Base-by-base conservation (phyloP, 2,113 vertebrate genomes). In the Vanacampus margaritifer region DNA sequence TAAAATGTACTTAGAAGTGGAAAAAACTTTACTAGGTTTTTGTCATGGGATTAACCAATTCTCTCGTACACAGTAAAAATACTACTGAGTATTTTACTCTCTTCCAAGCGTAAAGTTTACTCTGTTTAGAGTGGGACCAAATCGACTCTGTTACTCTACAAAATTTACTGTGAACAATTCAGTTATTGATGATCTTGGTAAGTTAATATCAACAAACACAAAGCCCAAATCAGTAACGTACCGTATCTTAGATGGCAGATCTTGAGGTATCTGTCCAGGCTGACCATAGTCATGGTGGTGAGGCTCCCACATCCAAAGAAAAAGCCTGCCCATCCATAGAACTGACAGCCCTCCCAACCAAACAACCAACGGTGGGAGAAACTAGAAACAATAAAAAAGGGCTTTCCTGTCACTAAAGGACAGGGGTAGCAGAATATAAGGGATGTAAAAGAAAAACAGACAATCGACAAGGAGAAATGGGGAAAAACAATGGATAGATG, bases 291-390 rank as follows among this genome's bases (percentile, higher is more conserved):
- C 95, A 98, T 94, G 3, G 96, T 98, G 81, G 94, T 95, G 51
- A 98, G 95, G 79, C 95, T 98, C 16, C 94, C 97, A 21, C 94
- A 94, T 57, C 96, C 97, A 63, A 98, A 98, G 91, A 98, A 97
- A 89, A 98, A 98, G 1, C 96, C 94, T 0, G 94, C 91, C 95
- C 95, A 98, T 64, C 96, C 96, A 0, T 97, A 98, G 92, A 93
- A 95, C 24, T 89, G 92, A 74, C 96, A 98, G 61, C 94, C 94
- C 1, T 92, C 88, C 95, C 95, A 96, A 58, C 96, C 96, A 4
- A 98, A 98, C 70, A 96, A 68, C 96, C 96, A 98, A 77, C 95
- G 94, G 68, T 98, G 95, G 59, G 88, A 92, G 54, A 98, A 93
- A 90, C 94, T 95, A 59, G 96, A 98, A 53, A 95, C 91, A n/a